Evolutionary conservation across 1,140 invertebrate genomes (phyloP).

Genomic region (Drosophila eugracilis): DNA sequence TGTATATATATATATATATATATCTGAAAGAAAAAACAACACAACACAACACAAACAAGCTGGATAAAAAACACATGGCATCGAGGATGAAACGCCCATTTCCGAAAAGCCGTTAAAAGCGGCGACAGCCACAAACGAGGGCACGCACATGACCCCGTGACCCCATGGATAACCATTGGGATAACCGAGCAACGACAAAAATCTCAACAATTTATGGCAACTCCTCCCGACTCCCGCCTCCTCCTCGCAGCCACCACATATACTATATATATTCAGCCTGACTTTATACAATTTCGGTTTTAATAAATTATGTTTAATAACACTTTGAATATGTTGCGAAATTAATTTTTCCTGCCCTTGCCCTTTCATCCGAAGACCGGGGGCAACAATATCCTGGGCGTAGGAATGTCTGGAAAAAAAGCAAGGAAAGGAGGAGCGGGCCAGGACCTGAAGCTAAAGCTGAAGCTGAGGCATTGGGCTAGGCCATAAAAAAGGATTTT

Average conservation of each 20-base stretch:
- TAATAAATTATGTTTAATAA: constrained; percentile 84
- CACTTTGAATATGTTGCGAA: constrained; percentile 82
- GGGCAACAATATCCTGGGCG: constrained; percentile 17
- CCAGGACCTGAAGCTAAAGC: constrained; percentile 17
- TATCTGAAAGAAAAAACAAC: no score
- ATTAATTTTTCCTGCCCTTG: constrained; percentile 76
- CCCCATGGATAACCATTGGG: constrained; percentile 31
- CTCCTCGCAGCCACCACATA: neutral
- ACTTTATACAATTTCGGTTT: constrained; percentile 82
- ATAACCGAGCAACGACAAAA: constrained; percentile 46
- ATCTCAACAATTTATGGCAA: constrained; percentile 75
- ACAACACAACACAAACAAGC: constrained; percentile 16
- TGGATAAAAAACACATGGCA: constrained; percentile 35
- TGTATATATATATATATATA: no score
- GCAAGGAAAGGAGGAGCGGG: constrained; percentile 12
- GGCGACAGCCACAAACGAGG: constrained; percentile 41
- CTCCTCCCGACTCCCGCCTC: constrained; percentile 10
- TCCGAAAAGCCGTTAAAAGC: constrained; percentile 60
- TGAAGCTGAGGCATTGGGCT: constrained; percentile 50
- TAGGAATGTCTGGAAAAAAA: constrained; percentile 10
- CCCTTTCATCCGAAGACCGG: constrained; percentile 22
- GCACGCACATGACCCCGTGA: constrained; percentile 69
- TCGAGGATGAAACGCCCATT: constrained; percentile 49
- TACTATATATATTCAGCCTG: constrained; percentile 38
- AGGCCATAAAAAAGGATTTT: constrained; percentile 82